Base-by-base conservation (phyloP, 2,888 invertebrate genomes). In the Harpagoxenus sublaevis region DNA sequence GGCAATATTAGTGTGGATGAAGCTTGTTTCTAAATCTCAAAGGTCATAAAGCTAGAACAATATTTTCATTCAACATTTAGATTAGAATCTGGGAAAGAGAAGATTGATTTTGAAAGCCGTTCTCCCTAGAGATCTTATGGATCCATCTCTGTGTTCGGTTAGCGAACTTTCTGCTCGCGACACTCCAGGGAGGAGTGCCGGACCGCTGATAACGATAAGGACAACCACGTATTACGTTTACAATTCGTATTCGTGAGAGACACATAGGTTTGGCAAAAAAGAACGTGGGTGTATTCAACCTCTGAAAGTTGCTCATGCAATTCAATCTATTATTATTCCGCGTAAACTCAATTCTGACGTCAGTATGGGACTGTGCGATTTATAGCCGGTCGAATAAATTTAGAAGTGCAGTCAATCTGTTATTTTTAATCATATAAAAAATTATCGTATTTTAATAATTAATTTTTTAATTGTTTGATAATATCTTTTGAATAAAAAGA, bases 261-360 rank as follows among this genome's bases (percentile, higher is more conserved):
- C 78, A 63, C 18, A 6, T 55, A 62, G 28, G 12, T 70, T 18
- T 35, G 35, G 1, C 23, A 79, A 78, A 66, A 35, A 42, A 23
- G 48, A 42, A 71, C 18, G 28, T 12, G 23, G 28, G 5, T 35
- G 15, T 23, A 68, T n/a, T 28, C 35, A 18, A n/a, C 3, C 31
- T 60, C 31, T 35, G 42, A 28, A 39, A 35, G 28, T 81, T 48
- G 18, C 6, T 35, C 23, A 31, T 51, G 10, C 70, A 84, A 90
- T 91, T 88, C 88, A 87, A 90, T 88, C 79, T 85, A 75, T 57
- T 57, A 66, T 66, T 68, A 68, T 84, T 86, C 57, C 78, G 55
- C 48, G 15, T 62, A 79, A 87, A 83, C 82, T 89, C 84, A 86
- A 87, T 91, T 87, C 74, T 82, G 45, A 73, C n/a, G 63, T 73